A percentile compares a stretch with the other conserved stretches of the same genome.
phyloP scores from a whole-genome alignment of 2,888 invertebrate genomes.

The Anthrax anthrax region DNA sequence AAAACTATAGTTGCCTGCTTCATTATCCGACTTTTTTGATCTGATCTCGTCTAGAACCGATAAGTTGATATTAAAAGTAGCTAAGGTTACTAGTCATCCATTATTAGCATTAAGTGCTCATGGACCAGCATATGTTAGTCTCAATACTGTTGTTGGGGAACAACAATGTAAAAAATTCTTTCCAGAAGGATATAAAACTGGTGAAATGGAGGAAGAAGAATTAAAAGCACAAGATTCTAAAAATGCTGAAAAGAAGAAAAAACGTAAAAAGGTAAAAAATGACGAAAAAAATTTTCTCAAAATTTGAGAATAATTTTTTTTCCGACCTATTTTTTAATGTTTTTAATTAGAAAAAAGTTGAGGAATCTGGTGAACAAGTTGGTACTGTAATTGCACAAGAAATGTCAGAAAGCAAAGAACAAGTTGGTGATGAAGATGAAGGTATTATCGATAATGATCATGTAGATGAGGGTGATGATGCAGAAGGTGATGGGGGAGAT shows the following conservation, averaged over 20 bases:
- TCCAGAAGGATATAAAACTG: conserved; percentile 42
- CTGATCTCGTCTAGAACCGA: conserved; percentile 39
- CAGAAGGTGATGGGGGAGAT: neutral
- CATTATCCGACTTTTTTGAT: too few relatives aligned
- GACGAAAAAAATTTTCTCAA: neutral
- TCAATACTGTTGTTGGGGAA: conserved; percentile 47
- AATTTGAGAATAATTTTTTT: neutral
- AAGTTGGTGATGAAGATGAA: neutral
- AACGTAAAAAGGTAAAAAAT: conserved; percentile 32
- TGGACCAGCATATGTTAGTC: conserved; percentile 54
- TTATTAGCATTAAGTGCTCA: conserved; percentile 46
- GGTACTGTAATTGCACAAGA: neutral
- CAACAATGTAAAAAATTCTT: conserved; percentile 53
- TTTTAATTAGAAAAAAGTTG: neutral
- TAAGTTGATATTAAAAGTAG: conserved; percentile 53
- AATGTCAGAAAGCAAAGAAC: neutral
- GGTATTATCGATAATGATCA: neutral
- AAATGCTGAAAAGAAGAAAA: conserved; percentile 40
- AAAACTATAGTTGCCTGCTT: neutral
- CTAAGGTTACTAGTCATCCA: conserved; percentile 46
- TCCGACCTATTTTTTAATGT: neutral
- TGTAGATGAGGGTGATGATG: neutral
- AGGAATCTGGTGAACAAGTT: neutral
- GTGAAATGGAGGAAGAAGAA: conserved; percentile 28
- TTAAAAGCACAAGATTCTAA: conserved; percentile 19